Percentiles rank a stretch among this genome's conserved stretches.
These are phyloP conservation scores for Hypsopygia costalis DNA, from an alignment of 2,888 invertebrate species.

Conservation along the genomic window DNA sequence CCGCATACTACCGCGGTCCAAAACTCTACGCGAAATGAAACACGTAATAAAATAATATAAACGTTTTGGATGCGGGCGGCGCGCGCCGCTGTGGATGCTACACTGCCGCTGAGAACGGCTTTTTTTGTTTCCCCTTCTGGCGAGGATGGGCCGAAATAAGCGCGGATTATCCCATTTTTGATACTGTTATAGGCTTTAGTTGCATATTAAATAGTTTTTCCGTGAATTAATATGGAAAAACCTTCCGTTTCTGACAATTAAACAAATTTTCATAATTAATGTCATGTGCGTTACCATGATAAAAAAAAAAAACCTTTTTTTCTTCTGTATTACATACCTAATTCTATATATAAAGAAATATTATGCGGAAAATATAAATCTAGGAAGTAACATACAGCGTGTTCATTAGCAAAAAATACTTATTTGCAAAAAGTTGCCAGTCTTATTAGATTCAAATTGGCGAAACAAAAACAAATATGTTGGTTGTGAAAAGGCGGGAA, in stretches of 20 bases:
- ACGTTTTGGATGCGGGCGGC: constrained; percentile 66
- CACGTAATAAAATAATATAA: constrained; percentile 77
- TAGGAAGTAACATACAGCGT: no score
- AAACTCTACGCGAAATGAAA: constrained; percentile 78
- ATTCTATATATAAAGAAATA: no score
- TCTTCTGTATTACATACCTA: no score
- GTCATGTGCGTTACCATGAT: no score
- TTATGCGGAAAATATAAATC: no score
- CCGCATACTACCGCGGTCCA: constrained; percentile 70
- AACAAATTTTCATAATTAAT: no score
- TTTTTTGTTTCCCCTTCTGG: constrained; percentile 69
- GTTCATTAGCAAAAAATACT: no score
- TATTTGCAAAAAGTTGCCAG: background rate
- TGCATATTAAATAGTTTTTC: background rate
- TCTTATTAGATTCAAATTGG: constrained; percentile 62
- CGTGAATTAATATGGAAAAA: no score
- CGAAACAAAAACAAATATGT: constrained; percentile 46
- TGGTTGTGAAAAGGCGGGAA: constrained; percentile 69
- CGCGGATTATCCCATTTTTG: constrained; percentile 48
- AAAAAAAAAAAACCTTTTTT: no score
- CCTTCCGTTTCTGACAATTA: no score
- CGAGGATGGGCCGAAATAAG: constrained; percentile 65
- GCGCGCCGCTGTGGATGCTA: constrained; percentile 65
- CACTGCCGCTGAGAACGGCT: constrained; percentile 50
- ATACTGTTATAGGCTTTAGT: constrained; percentile 14